Conservation (phyloP, 2,797 vertebrate species). For the Adelosebastes latens region DNA sequence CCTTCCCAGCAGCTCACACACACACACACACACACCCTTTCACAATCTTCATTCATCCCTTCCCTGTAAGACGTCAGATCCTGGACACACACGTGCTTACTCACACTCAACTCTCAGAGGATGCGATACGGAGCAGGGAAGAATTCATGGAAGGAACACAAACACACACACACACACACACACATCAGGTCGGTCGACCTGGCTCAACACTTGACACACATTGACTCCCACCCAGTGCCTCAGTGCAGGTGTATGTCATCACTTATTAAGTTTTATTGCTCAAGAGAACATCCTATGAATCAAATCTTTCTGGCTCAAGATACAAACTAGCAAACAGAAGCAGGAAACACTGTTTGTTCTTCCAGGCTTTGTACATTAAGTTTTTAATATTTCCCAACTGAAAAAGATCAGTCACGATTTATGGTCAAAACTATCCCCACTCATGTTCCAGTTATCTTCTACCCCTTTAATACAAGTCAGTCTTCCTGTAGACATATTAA, state of each 20-base stretch:
- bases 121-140: constrained; percentile 49
- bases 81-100: constrained; percentile 50
- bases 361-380: constrained; percentile 38
- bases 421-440: constrained; percentile 1
- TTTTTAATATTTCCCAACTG: constrained; percentile 50
- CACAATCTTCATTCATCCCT: constrained; percentile 38
- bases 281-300: constrained; percentile 35
- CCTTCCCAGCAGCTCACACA: constrained; percentile 33
- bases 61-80: constrained; percentile 49
- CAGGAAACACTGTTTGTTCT: constrained; percentile 60
- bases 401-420: constrained; percentile 39
- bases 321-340: constrained; percentile 28
- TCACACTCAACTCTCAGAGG: constrained; percentile 50
- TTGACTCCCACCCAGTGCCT: background rate
- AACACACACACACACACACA: background rate
- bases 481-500: constrained; percentile 22
- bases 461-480: background rate
- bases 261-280: constrained; percentile 11
- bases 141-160: constrained; percentile 82
- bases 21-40: constrained; percentile 17
- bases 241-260: background rate
- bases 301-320: constrained; percentile 27
- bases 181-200: background rate
- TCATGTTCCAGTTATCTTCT: constrained; percentile 42
- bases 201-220: background rate